Conservation (phyloP, 2,888 invertebrate species). For the Drosophila greeni region DNA sequence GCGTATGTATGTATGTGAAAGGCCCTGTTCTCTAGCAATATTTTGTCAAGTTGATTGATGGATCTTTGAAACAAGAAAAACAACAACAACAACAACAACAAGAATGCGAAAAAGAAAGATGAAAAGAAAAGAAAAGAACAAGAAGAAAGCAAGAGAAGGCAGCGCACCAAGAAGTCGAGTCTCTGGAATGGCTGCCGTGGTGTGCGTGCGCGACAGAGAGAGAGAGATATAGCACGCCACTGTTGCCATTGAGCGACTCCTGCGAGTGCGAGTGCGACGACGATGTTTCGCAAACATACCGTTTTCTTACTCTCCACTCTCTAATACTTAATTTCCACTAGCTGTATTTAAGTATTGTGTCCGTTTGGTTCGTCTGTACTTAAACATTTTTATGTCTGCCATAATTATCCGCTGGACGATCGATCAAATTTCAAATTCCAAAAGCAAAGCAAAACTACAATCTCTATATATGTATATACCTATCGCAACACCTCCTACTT, state of each 20-base stretch:
- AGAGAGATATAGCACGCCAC: slow-evolving; percentile 46
- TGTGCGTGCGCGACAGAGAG: slow-evolving; percentile 29
- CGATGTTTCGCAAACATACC: slow-evolving; percentile 53
- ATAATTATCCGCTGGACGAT: slow-evolving; percentile 65
- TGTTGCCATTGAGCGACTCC: slow-evolving; percentile 71
- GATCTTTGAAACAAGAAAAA: slow-evolving; percentile 59
- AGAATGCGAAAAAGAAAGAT: slow-evolving; percentile 41
- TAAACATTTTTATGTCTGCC: slow-evolving; percentile 78
- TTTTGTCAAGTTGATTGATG: slow-evolving; percentile 69
- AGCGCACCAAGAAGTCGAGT: slow-evolving; percentile 63
- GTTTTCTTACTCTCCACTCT: slow-evolving; percentile 58
- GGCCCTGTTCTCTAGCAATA: slow-evolving; percentile 75
- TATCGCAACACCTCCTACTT: slow-evolving; percentile 44
- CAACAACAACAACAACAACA: slow-evolving; percentile 14
- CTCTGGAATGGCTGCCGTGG: slow-evolving; percentile 69
- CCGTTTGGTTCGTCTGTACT: slow-evolving; percentile 77
- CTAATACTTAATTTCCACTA: slow-evolving; percentile 62
- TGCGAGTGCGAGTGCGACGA: slow-evolving; percentile 49
- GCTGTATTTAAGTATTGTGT: slow-evolving; percentile 70
- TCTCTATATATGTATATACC: slow-evolving; percentile 43
- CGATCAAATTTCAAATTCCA: slow-evolving; percentile 59
- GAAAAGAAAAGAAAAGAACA: slow-evolving; percentile 15
- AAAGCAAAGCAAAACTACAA: slow-evolving; percentile 46
- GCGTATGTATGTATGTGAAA: slow-evolving; percentile 38
- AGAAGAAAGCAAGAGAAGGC: slow-evolving; percentile 22